phyloP scores from a whole-genome alignment of 23 tunicate genomes.

The Phallusia fumigata region DNA sequence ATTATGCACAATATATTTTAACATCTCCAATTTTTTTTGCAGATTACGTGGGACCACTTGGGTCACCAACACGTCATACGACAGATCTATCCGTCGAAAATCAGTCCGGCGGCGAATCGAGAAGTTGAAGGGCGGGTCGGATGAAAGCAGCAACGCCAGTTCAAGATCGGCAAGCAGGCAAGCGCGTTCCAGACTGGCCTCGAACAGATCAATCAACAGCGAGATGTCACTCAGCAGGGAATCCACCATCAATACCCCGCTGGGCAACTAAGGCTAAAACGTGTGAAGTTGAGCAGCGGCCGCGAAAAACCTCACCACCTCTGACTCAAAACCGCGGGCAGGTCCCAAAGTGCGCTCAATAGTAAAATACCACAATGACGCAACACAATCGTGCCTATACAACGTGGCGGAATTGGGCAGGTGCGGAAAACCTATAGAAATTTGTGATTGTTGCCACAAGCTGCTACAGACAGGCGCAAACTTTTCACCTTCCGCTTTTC shows the following conservation, averaged over 20 bases:
- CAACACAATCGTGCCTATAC: background rate
- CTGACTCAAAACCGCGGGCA: background rate
- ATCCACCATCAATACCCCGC: slow-evolving; percentile 10
- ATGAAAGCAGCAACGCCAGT: slow-evolving; percentile 18
- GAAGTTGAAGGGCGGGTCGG: slow-evolving; percentile 18
- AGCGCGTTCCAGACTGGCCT: slow-evolving; percentile 19
- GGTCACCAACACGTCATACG: slow-evolving; percentile 43
- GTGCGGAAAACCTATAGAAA: too few species aligned
- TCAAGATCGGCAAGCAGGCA: slow-evolving; percentile 4
- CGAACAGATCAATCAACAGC: slow-evolving; percentile 22
- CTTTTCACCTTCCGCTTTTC: background rate
- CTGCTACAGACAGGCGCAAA: background rate
- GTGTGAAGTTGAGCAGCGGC: background rate
- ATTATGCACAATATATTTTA: too few species aligned
- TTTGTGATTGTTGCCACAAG: background rate
- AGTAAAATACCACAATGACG: background rate
- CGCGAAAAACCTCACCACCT: background rate
- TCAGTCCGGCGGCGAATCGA: slow-evolving; percentile 18
- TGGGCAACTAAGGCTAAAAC: background rate
- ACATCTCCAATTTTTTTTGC: too few species aligned
- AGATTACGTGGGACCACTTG: slow-evolving; percentile 26
- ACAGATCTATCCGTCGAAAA: slow-evolving; percentile 26
- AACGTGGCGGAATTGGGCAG: background rate
- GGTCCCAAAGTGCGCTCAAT: background rate
- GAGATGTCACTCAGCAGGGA: slow-evolving; percentile 16